phyloP scores from a whole-genome alignment of 2,888 invertebrate species.

The Trissonchulus sp. region DNA sequence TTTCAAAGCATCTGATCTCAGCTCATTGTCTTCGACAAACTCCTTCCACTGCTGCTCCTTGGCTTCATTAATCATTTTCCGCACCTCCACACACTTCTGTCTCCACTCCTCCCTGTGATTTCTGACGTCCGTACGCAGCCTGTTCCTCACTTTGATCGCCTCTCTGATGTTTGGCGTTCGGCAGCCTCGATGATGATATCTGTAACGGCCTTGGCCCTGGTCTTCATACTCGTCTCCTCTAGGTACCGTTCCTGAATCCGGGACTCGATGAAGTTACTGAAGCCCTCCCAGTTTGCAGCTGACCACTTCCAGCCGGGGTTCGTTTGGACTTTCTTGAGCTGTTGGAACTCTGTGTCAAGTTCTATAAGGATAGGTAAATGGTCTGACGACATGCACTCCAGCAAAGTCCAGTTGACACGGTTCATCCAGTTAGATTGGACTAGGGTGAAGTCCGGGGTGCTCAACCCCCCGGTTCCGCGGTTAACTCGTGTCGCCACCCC shows the following conservation, averaged over 20 bases:
- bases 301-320: conserved; percentile 13
- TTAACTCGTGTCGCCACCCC: not conserved
- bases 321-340: no score
- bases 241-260: no score
- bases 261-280: not conserved
- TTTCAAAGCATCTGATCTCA: not conserved
- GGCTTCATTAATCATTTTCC: not conserved
- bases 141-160: not conserved
- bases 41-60: not conserved
- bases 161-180: not conserved
- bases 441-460: conserved; percentile 6
- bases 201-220: not conserved
- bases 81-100: not conserved
- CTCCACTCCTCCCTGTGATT: not conserved
- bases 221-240: no score
- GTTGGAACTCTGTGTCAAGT: not conserved
- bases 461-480: not conserved
- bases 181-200: not conserved
- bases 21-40: not conserved
- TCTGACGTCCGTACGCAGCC: not conserved
- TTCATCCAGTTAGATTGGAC: not conserved
- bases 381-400: not conserved
- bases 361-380: not conserved
- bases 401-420: not conserved
- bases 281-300: not conserved